Conservation (phyloP, 35 echinoderm and acorn worm species). For the Acanthaster planci region DNA sequence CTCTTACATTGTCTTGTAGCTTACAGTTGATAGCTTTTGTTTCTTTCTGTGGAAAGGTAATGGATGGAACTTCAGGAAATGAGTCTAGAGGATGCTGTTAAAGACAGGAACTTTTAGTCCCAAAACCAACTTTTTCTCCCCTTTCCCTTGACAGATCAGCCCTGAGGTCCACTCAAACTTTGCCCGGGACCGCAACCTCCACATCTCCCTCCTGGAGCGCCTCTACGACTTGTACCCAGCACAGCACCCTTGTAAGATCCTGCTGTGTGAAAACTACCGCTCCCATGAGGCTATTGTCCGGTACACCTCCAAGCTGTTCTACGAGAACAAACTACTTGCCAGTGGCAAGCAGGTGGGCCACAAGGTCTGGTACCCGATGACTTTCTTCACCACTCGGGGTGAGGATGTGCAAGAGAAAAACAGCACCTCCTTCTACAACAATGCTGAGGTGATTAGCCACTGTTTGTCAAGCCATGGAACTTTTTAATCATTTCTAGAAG, state of each 20-base stretch:
- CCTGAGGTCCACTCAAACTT: constrained; percentile 90
- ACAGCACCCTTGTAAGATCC: constrained; percentile 93
- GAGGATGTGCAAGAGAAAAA: constrained; percentile 99
- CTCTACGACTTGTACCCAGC: constrained; percentile 87
- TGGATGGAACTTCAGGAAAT: too few relatives aligned
- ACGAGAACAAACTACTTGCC: constrained; percentile 77
- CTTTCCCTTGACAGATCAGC: constrained; percentile 64
- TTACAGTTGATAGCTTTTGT: too few relatives aligned
- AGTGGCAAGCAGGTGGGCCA: constrained; percentile 81
- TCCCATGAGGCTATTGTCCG: constrained; percentile 94
- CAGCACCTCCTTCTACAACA: constrained; percentile 94
- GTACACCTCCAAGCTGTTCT: constrained; percentile 91
- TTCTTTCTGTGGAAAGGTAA: too few relatives aligned
- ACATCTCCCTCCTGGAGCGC: constrained; percentile 92
- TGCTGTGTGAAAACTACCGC: constrained; percentile 97
- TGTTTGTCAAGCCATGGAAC: too few relatives aligned
- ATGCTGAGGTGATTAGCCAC: constrained; percentile 74
- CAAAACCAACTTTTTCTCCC: neutral
- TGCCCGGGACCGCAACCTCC: constrained; percentile 79
- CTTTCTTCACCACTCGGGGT: constrained; percentile 94
- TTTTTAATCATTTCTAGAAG: too few relatives aligned
- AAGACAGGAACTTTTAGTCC: too few relatives aligned
- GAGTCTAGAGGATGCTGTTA: too few relatives aligned
- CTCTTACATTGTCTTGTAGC: too few relatives aligned
- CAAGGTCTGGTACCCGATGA: constrained; percentile 77